These are phyloP conservation scores for Anarsia innoxiella DNA, from an alignment of 2,888 invertebrate genomes.

Conservation along the genomic window DNA sequence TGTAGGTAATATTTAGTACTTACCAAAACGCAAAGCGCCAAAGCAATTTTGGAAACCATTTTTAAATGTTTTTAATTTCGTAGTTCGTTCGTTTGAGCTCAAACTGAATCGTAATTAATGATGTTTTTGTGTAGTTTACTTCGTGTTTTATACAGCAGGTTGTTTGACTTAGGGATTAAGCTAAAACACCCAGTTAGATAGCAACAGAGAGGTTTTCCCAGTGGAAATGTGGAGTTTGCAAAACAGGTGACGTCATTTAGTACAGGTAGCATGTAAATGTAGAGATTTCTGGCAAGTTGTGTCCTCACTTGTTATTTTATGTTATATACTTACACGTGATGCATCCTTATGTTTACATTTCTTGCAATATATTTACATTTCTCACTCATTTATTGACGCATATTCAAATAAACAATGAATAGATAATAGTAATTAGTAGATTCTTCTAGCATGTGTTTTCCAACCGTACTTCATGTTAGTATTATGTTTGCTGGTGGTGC, in stretches of 20 bases:
- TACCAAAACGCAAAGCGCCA: slow-evolving; percentile 50
- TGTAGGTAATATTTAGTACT: slow-evolving; percentile 26
- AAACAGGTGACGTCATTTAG: slow-evolving; percentile 38
- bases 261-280: slow-evolving; percentile 27
- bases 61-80: slow-evolving; percentile 31
- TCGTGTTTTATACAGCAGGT: slow-evolving; percentile 43
- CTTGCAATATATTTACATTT: too few species aligned
- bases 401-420: too few species aligned
- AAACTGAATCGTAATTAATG: slow-evolving; percentile 30
- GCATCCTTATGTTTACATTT: too few species aligned
- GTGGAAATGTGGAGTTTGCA: slow-evolving; percentile 34
- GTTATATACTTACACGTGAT: too few species aligned
- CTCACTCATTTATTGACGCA: too few species aligned
- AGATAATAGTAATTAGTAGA: too few species aligned
- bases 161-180: slow-evolving; percentile 47
- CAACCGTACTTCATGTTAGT: too few species aligned
- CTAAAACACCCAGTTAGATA: slow-evolving; percentile 27
- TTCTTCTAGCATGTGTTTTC: too few species aligned
- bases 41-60: slow-evolving; percentile 52
- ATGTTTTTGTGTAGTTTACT: slow-evolving; percentile 20
- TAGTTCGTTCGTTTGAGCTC: slow-evolving; percentile 26
- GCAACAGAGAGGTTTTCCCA: slow-evolving; percentile 52
- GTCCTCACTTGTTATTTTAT: too few species aligned
- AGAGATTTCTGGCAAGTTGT: too few species aligned
- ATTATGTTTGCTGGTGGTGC: too few species aligned